Evolutionary conservation across 2,797 vertebrate genomes (phyloP).

Genomic region (Notoglanidium macrostoma): DNA sequence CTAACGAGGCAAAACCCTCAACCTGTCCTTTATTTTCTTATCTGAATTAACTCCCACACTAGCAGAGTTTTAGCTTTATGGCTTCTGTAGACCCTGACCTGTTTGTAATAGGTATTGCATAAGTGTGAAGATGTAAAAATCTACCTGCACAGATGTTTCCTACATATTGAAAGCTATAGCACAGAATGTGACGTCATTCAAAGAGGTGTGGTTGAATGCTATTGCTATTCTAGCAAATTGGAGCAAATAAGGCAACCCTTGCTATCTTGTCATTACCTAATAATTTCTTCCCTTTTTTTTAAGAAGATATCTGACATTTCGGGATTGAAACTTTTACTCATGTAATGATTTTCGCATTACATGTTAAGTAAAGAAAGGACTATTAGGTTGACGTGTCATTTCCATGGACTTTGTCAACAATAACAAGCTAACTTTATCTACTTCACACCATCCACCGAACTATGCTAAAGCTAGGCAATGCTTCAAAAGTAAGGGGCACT

Average conservation of each 20-base stretch:
- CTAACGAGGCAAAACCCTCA: neutral
- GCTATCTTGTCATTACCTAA: neutral
- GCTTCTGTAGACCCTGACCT: neutral
- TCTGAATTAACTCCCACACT: neutral
- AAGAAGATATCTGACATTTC: neutral
- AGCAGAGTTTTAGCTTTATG: neutral
- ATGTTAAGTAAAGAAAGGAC: neutral
- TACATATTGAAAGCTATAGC: neutral
- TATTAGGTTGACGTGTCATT: neutral
- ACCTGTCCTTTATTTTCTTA: neutral
- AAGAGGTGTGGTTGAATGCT: neutral
- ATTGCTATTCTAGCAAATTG: neutral
- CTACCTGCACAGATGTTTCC: neutral
- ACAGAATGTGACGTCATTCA: neutral
- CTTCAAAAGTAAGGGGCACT: slow-evolving; percentile 29
- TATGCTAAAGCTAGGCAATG: neutral
- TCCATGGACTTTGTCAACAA: neutral
- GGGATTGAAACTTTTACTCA: neutral
- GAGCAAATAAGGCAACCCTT: too few species aligned
- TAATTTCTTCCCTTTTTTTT: neutral
- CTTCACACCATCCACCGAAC: neutral
- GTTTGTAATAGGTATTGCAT: neutral
- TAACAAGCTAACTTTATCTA: neutral
- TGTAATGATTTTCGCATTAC: neutral
- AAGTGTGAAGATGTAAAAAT: neutral